Evolutionary conservation across 1,140 invertebrate genomes (phyloP), one percentile per base, ranked within the genome.

Genomic region (Aphaenogaster ashmeadi): DNA sequence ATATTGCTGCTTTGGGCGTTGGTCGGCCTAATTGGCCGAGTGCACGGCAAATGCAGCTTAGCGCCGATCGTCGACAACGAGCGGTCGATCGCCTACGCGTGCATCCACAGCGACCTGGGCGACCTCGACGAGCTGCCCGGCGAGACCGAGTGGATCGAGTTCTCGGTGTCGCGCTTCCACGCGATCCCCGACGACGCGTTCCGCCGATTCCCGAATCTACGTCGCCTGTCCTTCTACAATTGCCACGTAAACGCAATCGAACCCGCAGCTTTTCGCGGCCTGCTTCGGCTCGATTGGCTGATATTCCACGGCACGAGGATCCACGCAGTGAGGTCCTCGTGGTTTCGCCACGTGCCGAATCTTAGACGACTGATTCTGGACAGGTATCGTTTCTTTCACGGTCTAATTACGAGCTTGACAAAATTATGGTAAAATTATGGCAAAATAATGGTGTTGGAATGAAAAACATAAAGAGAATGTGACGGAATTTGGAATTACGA

Each of bases 81-180:
- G 18, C 87, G 89, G 36, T 89, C 89, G 80, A 90, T 93, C 80
- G 93, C 92, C 27, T 94, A 94, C 72, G 92, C 89, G 27, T 94
- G 93, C 58, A 89, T 92, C 9, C 88, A 93, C 18, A 78, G 88
- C 50, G 87, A 92, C 86, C 78, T 93, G 33, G 56, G 62, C 50
- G 90, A 94, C 71, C 86, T 94, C 66, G 58, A 90, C 3, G 89
- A 90, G 18, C 81, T 94, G 8, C 80, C 93, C 36, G 75, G 27
- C 62, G 88, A 94, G 8, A 88, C 88, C 21, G 92, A 93, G 27
- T 93, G 92, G 93, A 94, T 94, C 60, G 93, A 94, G 79, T 94
- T 94, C 62, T 91, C 93, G 33, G 93, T 94, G 44, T 92, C 91
- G 8, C 87, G 89, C 11, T 87, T 94, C 38, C 71, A 88, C 11